These are phyloP conservation scores for Sinella curviseta DNA, from an alignment of 1,140 invertebrate species.

Conservation along the genomic window DNA sequence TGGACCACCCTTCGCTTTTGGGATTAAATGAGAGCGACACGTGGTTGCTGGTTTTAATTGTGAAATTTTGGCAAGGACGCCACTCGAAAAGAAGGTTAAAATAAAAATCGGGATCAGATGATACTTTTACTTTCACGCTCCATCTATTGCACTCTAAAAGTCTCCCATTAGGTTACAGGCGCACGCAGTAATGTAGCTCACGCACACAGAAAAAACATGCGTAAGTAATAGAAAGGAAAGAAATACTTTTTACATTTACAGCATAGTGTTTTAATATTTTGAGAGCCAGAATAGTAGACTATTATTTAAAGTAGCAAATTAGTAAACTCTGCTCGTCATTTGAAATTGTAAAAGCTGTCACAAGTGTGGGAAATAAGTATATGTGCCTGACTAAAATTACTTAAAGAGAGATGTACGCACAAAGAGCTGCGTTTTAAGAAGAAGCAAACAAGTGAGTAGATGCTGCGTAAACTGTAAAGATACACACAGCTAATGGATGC, in stretches of 20 bases:
- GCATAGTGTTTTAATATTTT: neutral
- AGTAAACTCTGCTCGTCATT: neutral
- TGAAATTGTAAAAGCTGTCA: too few species aligned
- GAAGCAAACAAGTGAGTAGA: too few species aligned
- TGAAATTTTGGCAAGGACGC: conserved; percentile 21
- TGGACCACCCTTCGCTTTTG: neutral
- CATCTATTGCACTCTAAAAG: neutral
- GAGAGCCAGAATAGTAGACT: neutral
- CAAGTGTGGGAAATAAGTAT: too few species aligned
- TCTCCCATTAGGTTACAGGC: too few species aligned
- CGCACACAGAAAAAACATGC: neutral
- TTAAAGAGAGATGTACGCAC: too few species aligned
- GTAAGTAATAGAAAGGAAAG: neutral
- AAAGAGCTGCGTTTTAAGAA: too few species aligned
- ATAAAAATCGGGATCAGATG: conserved; percentile 10
- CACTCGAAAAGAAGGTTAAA: conserved; percentile 11
- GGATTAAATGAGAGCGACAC: conserved; percentile 18
- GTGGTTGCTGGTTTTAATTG: conserved; percentile 20
- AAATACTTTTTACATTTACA: too few species aligned
- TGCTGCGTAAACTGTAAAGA: too few species aligned
- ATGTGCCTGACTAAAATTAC: too few species aligned
- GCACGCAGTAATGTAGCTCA: too few species aligned
- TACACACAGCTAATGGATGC: too few species aligned
- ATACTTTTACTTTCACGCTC: conserved; percentile 6
- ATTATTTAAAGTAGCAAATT: neutral